Base-by-base conservation (phyloP, 2,797 vertebrate genomes). In the Sebastolobus alascanus region DNA sequence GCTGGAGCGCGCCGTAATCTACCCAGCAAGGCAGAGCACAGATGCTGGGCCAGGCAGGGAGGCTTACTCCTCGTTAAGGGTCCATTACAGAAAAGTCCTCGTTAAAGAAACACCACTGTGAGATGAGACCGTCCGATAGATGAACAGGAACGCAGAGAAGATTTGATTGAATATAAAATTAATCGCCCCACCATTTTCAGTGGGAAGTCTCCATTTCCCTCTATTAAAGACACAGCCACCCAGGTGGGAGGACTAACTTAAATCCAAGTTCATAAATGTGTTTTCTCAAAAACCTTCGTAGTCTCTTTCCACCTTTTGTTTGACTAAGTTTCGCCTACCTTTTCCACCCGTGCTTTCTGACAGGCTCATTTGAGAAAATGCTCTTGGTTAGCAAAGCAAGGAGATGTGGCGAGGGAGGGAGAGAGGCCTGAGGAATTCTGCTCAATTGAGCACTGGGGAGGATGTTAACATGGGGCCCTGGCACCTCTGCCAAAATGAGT, bases 21-120 rank as follows among this genome's bases (percentile, higher is more conserved):
- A 93, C 92, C 90, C 92, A 90, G 90, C 85, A 90, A 92, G 89
- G 92, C 92, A 91, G 90, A 92, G 93, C 91, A 93, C 93, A 95
- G 94, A 95, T 94, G 93, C 93, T 86, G 91, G 86, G 91, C 91
- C 71, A 92, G 86, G 94, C 90, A 88, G 93, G 93, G 92, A 92
- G 92, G 94, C 91, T 89, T 87, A 75, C 82, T 92, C 91, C 92
- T 94, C 92, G 85, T 94, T 94, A 95, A 94, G 91, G 92, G 88
- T 92, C 91, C 92, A 94, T 94, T 93, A 94, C 88, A 83, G 82
- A 85, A 92, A 89, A 91, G 75, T 90, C 91, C 92, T 93, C 88
- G 84, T 95, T 94, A 94, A 93, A 92, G 89, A 88, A 93, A 87
- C 89, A 91, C 93, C 82, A 91, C 90, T 81, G 92, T 11, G 89